Percentiles rank a stretch among this genome's conserved stretches.
Conservation (phyloP, 2,888 invertebrate genomes). For the Pegoplata infirma region DNA sequence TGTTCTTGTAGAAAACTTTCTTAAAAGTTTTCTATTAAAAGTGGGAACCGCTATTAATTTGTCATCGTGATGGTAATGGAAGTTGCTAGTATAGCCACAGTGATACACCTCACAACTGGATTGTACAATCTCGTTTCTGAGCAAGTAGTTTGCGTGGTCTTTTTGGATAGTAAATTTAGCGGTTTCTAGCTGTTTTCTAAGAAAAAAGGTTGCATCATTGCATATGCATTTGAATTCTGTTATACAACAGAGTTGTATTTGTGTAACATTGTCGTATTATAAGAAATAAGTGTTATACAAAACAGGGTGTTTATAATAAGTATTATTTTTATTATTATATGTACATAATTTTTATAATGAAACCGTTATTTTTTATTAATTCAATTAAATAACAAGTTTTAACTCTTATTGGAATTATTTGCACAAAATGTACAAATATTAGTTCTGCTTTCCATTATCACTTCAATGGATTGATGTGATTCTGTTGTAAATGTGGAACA, state of each 20-base stretch:
- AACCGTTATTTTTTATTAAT: too few relatives aligned
- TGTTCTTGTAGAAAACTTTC: too few relatives aligned
- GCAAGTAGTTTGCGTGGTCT: too few relatives aligned
- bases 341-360: background rate
- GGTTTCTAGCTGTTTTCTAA: too few relatives aligned
- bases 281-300: background rate
- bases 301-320: background rate
- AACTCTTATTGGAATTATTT: slow-evolving; percentile 56
- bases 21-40: too few relatives aligned
- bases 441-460: slow-evolving; percentile 62
- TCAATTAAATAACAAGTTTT: background rate
- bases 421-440: slow-evolving; percentile 73
- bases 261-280: background rate
- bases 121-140: too few relatives aligned
- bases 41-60: too few relatives aligned
- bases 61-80: too few relatives aligned
- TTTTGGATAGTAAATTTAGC: too few relatives aligned
- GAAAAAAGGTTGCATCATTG: too few relatives aligned
- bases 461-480: slow-evolving; percentile 52
- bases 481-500: slow-evolving; percentile 63
- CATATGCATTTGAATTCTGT: background rate
- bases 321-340: background rate
- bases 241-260: slow-evolving; percentile 33
- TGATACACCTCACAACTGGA: too few relatives aligned
- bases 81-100: too few relatives aligned